These are phyloP conservation scores for Podarcis raffonei DNA, from an alignment of 2,113 vertebrate species.

Conservation along the genomic window DNA sequence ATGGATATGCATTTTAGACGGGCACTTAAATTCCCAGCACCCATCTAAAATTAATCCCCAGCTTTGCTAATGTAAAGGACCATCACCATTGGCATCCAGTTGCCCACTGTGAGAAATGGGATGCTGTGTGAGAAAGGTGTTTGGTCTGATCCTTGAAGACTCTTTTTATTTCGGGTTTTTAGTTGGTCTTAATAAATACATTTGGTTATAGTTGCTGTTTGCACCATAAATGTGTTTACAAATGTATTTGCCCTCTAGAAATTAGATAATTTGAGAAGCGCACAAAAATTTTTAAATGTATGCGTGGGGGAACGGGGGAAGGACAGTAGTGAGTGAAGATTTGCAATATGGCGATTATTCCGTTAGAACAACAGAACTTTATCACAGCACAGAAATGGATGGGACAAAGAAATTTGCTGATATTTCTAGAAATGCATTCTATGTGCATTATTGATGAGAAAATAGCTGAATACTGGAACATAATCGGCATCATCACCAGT, in stretches of 20 bases:
- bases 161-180: background rate
- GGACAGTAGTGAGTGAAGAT: background rate
- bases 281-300: background rate
- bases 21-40: background rate
- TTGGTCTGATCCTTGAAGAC: too few relatives aligned
- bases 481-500: background rate
- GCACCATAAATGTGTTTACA: background rate
- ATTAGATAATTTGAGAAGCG: background rate
- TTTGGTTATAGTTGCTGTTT: background rate
- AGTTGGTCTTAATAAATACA: background rate
- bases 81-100: too few relatives aligned
- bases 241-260: background rate
- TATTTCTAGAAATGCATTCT: background rate
- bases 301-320: rapidly evolving
- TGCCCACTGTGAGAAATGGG: too few relatives aligned
- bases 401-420: background rate
- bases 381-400: background rate
- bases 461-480: background rate
- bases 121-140: too few relatives aligned
- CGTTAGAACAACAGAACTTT: background rate
- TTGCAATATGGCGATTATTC: background rate
- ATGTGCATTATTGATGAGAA: background rate
- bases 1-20: too few relatives aligned
- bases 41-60: background rate
- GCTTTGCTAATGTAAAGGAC: background rate